Conservation (phyloP, 2,797 vertebrate species). For the Amblyopsis hoosieri region DNA sequence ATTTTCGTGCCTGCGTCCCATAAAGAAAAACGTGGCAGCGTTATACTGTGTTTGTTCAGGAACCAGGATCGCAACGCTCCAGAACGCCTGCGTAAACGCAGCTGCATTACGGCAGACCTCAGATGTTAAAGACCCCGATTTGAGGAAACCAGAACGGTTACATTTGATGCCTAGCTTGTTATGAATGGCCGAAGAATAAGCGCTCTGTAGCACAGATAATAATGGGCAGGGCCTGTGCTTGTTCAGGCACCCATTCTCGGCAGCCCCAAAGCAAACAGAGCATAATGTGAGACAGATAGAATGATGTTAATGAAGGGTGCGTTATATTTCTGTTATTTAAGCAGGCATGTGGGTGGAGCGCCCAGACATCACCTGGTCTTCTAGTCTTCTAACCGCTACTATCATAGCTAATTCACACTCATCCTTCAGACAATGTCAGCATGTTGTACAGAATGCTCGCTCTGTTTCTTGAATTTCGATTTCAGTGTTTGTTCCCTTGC, state of each 20-base stretch:
- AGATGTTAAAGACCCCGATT: conserved; percentile 46
- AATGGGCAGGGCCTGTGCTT: conserved; percentile 54
- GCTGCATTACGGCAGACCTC: conserved; percentile 56
- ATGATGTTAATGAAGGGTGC: conserved; percentile 63
- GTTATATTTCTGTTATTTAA: conserved; percentile 59
- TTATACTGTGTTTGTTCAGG: conserved; percentile 58
- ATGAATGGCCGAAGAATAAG: conserved; percentile 65
- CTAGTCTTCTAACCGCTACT: conserved; percentile 25
- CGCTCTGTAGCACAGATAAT: conserved; percentile 59
- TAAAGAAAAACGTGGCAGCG: conserved; percentile 33
- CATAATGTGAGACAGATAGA: conserved; percentile 47
- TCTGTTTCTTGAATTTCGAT: neutral
- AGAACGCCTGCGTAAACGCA: conserved; percentile 46
- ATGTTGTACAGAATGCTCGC: conserved; percentile 1
- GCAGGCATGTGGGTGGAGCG: conserved; percentile 50
- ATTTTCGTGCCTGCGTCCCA: conserved; percentile 40
- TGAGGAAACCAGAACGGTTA: conserved; percentile 64
- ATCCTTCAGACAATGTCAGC: conserved; percentile 28
- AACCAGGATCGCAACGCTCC: conserved; percentile 46
- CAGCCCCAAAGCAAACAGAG: conserved; percentile 68
- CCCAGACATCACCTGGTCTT: conserved; percentile 42
- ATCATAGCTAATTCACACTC: conserved; percentile 34
- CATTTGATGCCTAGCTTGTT: conserved; percentile 63
- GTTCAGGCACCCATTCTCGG: conserved; percentile 45
- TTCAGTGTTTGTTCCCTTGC: too few species aligned